Evolutionary conservation across 2,113 vertebrate species (phyloP).

Genomic region (Pyxicephalus adspersus): DNA sequence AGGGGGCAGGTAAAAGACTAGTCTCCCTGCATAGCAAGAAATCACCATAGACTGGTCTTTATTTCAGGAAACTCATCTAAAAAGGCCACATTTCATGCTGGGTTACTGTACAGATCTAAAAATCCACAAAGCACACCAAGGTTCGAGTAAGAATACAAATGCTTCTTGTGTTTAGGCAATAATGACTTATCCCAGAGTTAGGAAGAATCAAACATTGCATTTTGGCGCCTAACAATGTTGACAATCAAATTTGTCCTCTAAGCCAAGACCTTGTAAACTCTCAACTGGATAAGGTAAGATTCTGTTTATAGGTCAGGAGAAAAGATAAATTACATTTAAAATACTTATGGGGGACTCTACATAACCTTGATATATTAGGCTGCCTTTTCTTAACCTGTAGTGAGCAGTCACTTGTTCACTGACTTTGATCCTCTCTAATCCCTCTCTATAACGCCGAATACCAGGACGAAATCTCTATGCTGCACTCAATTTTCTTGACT

Average conservation of each 20-base stretch:
- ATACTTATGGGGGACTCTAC: neutral
- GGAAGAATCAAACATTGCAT: no score
- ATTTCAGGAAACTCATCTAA: no score
- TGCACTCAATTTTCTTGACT: slow-evolving; percentile 59
- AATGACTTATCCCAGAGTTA: no score
- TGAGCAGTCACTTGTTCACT: slow-evolving; percentile 40
- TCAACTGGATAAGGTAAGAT: neutral
- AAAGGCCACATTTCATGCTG: no score
- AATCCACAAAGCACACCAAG: no score
- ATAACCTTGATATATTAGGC: slow-evolving; percentile 33
- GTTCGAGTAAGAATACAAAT: no score
- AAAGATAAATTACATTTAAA: neutral
- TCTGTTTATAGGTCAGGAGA: neutral
- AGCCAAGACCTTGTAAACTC: slow-evolving; percentile 12
- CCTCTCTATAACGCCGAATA: slow-evolving; percentile 37
- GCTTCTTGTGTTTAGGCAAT: no score
- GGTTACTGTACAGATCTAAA: no score
- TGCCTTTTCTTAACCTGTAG: slow-evolving; percentile 28
- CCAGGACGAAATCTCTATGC: slow-evolving; percentile 46
- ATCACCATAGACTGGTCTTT: no score
- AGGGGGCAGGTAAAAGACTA: no score
- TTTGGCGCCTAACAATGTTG: neutral
- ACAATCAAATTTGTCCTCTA: neutral
- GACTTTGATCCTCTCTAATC: slow-evolving; percentile 39
- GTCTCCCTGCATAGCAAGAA: no score